phyloP scores from a whole-genome alignment of 1,140 invertebrate genomes.

The Megalonaias nervosa region DNA sequence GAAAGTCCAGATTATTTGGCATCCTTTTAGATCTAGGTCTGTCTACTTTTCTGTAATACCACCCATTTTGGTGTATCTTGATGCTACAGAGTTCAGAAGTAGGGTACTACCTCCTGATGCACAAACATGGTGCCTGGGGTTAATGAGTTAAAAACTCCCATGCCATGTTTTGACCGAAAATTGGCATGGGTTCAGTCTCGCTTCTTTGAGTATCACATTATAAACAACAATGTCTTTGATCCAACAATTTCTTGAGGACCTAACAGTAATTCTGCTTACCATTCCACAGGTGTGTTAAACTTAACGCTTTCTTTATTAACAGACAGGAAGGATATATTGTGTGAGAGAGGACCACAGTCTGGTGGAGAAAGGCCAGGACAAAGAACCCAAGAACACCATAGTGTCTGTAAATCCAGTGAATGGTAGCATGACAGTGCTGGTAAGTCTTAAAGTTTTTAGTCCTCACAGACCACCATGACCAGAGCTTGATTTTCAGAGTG shows the following conservation, averaged over 20 bases:
- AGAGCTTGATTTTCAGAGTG: too few relatives aligned
- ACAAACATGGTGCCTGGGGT: too few relatives aligned
- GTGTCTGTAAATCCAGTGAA: conserved; percentile 34
- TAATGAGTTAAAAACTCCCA: too few relatives aligned
- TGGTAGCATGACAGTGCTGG: conserved; percentile 38
- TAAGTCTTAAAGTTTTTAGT: conserved; percentile 15
- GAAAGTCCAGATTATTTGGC: too few relatives aligned
- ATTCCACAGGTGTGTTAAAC: background rate
- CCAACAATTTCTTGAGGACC: background rate
- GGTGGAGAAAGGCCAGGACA: conserved; percentile 43
- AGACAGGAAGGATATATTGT: conserved; percentile 56
- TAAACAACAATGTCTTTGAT: background rate
- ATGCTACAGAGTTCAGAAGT: too few relatives aligned
- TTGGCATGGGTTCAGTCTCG: too few relatives aligned
- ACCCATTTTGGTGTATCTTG: too few relatives aligned
- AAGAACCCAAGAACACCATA: conserved; percentile 60
- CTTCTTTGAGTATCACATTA: background rate
- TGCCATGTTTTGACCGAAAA: too few relatives aligned
- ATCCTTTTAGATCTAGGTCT: too few relatives aligned
- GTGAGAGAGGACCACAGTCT: conserved; percentile 64
- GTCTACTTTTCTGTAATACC: too few relatives aligned
- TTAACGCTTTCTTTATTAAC: conserved; percentile 15
- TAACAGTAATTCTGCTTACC: background rate
- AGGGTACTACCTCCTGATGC: too few relatives aligned
- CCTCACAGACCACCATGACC: too few relatives aligned